Conservation (phyloP, 2,113 vertebrate genomes). For the Isichthys henryi region DNA sequence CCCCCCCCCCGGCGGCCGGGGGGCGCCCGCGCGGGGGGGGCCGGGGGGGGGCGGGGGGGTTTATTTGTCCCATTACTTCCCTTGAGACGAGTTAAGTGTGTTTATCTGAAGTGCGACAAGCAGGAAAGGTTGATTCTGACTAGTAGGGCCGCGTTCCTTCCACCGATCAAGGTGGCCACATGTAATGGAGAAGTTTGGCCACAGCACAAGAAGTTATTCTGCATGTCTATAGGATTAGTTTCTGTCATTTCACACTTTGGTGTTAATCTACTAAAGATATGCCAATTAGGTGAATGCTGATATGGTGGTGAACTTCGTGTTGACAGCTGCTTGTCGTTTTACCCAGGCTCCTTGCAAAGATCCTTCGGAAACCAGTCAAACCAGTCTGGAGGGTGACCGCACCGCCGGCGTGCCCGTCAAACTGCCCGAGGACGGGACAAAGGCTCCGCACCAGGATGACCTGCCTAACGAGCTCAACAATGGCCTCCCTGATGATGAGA, state of each 20-base stretch:
- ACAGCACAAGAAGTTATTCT: not conserved
- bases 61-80: not conserved
- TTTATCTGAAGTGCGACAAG: not conserved
- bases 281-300: not conserved
- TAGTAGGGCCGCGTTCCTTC: constrained; percentile 27
- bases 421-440: not conserved
- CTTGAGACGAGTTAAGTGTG: not conserved
- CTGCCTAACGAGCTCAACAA: constrained; percentile 21
- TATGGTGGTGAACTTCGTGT: not conserved
- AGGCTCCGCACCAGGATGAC: constrained; percentile 26
- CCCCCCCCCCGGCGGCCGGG: too few relatives aligned
- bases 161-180: not conserved
- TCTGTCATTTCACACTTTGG: not conserved
- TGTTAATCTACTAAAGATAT: not conserved
- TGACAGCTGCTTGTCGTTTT: not conserved
- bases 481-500: constrained; percentile 37
- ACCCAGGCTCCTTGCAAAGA: constrained; percentile 63
- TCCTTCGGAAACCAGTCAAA: constrained; percentile 63
- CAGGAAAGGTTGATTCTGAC: constrained; percentile 7
- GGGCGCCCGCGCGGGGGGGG: too few relatives aligned
- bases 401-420: constrained; percentile 12
- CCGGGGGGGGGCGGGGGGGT: too few relatives aligned
- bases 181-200: not conserved
- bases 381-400: constrained; percentile 65
- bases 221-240: not conserved